Evolutionary conservation across 2,797 vertebrate species (phyloP).

Genomic region (Pogonophryne albipinna): DNA sequence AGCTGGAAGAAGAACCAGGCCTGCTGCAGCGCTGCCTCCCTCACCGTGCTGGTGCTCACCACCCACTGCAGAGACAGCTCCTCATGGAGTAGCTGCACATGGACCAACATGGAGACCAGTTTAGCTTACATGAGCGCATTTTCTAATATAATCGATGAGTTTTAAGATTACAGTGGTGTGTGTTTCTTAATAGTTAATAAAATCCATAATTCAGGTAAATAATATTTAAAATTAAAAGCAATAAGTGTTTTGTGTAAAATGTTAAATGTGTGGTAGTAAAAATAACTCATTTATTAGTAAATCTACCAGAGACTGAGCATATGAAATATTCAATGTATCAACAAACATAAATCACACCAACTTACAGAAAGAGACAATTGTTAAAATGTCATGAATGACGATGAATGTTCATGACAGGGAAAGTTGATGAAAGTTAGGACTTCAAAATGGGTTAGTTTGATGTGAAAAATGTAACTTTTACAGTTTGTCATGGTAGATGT

Average conservation of each 20-base stretch:
- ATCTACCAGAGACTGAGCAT: conserved; percentile 6
- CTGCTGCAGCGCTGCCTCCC: conserved; percentile 90
- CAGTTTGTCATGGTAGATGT: conserved; percentile 38
- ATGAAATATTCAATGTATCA: conserved; percentile 3
- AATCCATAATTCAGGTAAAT: background rate
- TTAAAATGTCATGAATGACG: conserved; percentile 35
- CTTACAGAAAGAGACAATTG: conserved; percentile 15
- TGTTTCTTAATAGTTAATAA: background rate
- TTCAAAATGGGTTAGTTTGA: conserved; percentile 47
- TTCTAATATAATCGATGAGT: background rate
- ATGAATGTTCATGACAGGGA: conserved; percentile 53
- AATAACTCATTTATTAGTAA: background rate
- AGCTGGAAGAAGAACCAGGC: conserved; percentile 96
- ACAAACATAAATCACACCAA: conserved; percentile 8
- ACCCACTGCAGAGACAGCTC: conserved; percentile 95
- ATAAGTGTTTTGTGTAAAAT: too few relatives aligned
- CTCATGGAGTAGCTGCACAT: conserved; percentile 90
- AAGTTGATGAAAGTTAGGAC: conserved; percentile 36
- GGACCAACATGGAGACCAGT: conserved; percentile 35
- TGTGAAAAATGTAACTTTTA: conserved; percentile 39
- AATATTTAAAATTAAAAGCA: too few relatives aligned
- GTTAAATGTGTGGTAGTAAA: background rate
- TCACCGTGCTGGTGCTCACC: conserved; percentile 89
- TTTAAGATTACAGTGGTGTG: conserved; percentile 10
- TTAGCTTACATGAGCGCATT: conserved; percentile 14